Conservation (phyloP, 2,888 invertebrate species). For the Drosophila meridionalis region DNA sequence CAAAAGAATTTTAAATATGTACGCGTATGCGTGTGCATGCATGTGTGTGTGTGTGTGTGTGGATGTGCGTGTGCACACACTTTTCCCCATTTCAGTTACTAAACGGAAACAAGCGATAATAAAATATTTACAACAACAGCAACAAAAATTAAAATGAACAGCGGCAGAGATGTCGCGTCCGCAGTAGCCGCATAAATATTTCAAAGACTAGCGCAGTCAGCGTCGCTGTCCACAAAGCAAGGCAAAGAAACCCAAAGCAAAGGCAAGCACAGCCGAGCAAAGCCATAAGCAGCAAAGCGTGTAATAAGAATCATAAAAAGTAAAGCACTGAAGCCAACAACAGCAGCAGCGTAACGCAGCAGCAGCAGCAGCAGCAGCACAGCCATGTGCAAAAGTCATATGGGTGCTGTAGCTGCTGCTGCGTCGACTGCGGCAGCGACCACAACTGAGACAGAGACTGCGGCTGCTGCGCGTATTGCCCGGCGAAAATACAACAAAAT, state of each 20-base stretch:
- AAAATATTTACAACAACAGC: slow-evolving; percentile 73
- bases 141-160: slow-evolving; percentile 54
- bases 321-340: slow-evolving; percentile 40
- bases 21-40: slow-evolving; percentile 25
- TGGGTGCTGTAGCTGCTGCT: slow-evolving; percentile 38
- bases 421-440: slow-evolving; percentile 11
- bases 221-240: slow-evolving; percentile 41
- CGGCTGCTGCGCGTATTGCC: slow-evolving; percentile 16
- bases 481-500: slow-evolving; percentile 30
- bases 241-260: slow-evolving; percentile 15
- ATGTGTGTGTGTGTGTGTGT: slow-evolving; percentile 19
- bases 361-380: slow-evolving; percentile 17
- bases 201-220: slow-evolving; percentile 41
- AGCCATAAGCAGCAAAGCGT: slow-evolving; percentile 67
- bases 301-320: slow-evolving; percentile 64
- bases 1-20: slow-evolving; percentile 76
- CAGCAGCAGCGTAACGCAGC: slow-evolving; percentile 16
- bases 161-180: slow-evolving; percentile 38
- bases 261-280: slow-evolving; percentile 16
- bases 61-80: slow-evolving; percentile 40
- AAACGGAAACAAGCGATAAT: slow-evolving; percentile 80
- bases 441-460: slow-evolving; percentile 1
- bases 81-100: slow-evolving; percentile 73
- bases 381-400: slow-evolving; percentile 59
- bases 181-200: slow-evolving; percentile 58